Base-by-base conservation (phyloP, 2,113 vertebrate genomes). In the Callocephalon fimbriatum region DNA sequence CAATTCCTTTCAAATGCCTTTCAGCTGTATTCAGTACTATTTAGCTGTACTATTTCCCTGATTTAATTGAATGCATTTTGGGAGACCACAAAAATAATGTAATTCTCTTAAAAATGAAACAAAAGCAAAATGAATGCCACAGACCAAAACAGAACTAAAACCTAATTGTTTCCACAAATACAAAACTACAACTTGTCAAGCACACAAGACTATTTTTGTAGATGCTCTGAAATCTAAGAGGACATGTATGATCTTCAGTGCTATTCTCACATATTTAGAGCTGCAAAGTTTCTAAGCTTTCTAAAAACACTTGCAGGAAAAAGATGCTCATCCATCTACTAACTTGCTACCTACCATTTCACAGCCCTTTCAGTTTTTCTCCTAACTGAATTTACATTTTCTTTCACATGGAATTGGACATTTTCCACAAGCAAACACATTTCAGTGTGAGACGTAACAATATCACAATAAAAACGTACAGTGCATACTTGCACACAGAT, bases 381-480 rank as follows among this genome's bases (percentile, higher is more conserved):
- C 17, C 45, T 67, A 66, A 19, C 17, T 44, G 53, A 79, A 48
- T 62, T 48, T 74, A 62, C 4, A 15, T 56, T 53, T 72, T 74
- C 26, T 31, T 83, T 23, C 37, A 68, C 37, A 54, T 4, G 26
- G 63, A 72, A 61, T 37, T 14, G 27, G 32, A 83, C 47, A 26
- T 15, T 74, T 77, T 73, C 19, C 45, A 31, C 5, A 12, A 32
- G 40, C 14, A 90, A 75, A 31, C 31, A 81, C 6, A 61, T 50
- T 51, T 71, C 58, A 51, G n/a, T 17, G 7, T 58, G 70, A 35
- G 17, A 40, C 0, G 0, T 15, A 54, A n/a, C 16, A 58, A 0
- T 16, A 71, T 8, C 22, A 19, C 19, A 51, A 25, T 0, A 81
- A 31, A 45, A 71, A 56, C 17, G 13, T 4, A 25, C 17, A 56